These are phyloP conservation scores for Ciconia stormi DNA, from an alignment of 2,113 vertebrate genomes.

Conservation along the genomic window DNA sequence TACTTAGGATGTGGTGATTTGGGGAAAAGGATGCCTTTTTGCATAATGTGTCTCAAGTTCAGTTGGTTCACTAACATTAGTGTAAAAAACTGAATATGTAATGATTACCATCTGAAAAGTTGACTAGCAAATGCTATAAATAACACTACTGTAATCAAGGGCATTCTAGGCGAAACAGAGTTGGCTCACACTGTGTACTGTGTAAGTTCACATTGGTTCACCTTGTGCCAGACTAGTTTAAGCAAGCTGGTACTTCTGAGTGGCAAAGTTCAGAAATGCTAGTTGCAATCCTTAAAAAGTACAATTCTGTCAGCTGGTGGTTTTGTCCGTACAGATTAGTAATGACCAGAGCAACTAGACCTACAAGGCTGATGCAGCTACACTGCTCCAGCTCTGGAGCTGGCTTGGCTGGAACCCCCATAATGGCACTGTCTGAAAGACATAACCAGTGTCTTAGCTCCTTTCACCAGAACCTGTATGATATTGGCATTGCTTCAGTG, in stretches of 20 bases:
- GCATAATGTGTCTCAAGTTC: not conserved
- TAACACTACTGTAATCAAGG: not conserved
- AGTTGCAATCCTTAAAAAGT: not conserved
- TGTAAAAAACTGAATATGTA: not conserved
- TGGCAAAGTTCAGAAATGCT: not conserved
- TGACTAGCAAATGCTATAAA: not conserved
- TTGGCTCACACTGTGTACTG: not conserved
- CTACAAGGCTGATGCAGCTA: too few relatives aligned
- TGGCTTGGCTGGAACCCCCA: not conserved
- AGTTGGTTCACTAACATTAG: not conserved
- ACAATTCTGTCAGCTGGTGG: accelerated
- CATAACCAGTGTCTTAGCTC: not conserved
- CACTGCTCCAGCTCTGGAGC: not conserved
- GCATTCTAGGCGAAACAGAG: not conserved
- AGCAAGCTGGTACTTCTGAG: not conserved
- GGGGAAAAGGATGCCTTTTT: not conserved
- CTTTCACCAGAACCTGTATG: not conserved
- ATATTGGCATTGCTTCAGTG: not conserved
- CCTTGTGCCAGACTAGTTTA: not conserved
- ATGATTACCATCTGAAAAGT: not conserved
- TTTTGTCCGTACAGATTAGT: not conserved
- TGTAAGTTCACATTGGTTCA: not conserved
- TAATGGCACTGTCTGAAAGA: not conserved
- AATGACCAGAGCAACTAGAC: too few relatives aligned
- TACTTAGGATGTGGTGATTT: not conserved